These are phyloP conservation scores for Nymphalis urticae DNA, from an alignment of 2,888 invertebrate species.

Conservation along the genomic window DNA sequence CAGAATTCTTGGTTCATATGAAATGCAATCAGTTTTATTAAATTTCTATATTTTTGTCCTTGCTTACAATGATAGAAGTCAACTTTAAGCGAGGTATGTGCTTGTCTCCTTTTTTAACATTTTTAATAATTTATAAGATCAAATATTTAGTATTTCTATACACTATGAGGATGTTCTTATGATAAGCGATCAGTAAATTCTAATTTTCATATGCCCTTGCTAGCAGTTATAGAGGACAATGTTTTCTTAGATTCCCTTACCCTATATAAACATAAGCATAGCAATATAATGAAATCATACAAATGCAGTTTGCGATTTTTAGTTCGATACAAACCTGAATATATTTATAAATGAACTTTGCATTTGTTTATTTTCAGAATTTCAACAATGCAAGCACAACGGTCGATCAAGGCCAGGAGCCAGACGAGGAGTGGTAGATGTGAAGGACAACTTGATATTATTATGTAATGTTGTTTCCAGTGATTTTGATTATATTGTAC, in stretches of 20 bases:
- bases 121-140: no score
- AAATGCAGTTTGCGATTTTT: no score
- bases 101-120: no score
- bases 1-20: no score
- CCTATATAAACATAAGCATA: no score
- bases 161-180: background rate
- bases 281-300: no score
- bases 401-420: conserved; percentile 65
- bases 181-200: background rate
- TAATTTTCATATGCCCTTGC: conserved; percentile 3
- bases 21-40: no score
- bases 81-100: no score
- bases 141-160: no score
- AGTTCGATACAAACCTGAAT: background rate
- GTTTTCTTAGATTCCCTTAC: background rate
- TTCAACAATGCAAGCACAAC: conserved; percentile 58
- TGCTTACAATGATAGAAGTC: no score
- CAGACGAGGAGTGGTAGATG: conserved; percentile 81
- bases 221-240: conserved; percentile 28
- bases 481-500: conserved; percentile 50
- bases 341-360: background rate
- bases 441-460: conserved; percentile 50
- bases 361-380: conserved; percentile 50
- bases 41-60: no score
- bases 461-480: conserved; percentile 30